Conservation (phyloP, 2,113 vertebrate species). For the Cynoglossus semilaevis region DNA sequence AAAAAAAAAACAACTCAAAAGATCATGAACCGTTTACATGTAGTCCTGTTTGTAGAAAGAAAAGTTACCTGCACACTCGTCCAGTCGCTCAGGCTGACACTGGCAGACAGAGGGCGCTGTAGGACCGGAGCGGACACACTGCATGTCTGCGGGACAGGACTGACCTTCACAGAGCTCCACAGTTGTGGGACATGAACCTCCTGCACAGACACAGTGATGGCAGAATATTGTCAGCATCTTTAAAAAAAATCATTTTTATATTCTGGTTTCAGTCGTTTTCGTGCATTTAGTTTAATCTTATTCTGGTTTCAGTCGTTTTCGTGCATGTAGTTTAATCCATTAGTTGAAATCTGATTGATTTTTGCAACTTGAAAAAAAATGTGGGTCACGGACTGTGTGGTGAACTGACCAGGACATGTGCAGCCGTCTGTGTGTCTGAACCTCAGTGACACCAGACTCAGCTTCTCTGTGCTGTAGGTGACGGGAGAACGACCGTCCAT, state of each 20-base stretch:
- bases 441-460: slow-evolving; percentile 87
- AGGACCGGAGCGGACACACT: slow-evolving; percentile 86
- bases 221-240: not conserved
- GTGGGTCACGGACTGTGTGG: not conserved
- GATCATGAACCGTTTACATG: too few species aligned
- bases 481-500: slow-evolving; percentile 82
- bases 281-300: too few species aligned
- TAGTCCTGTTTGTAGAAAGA: too few species aligned
- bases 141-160: slow-evolving; percentile 92
- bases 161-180: slow-evolving; percentile 88
- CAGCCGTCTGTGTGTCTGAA: slow-evolving; percentile 86
- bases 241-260: too few species aligned
- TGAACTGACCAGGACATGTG: slow-evolving; percentile 84
- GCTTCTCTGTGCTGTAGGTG: slow-evolving; percentile 88
- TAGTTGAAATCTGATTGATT: too few species aligned
- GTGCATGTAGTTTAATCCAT: too few species aligned
- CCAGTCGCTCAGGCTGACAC: slow-evolving; percentile 86
- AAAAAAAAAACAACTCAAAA: too few species aligned
- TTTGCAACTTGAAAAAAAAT: too few species aligned
- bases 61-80: slow-evolving; percentile 86
- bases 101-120: slow-evolving; percentile 91
- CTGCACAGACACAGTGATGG: slow-evolving; percentile 58
- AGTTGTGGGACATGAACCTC: slow-evolving; percentile 83
- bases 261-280: too few species aligned
- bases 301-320: too few species aligned